Evolutionary conservation across 2,113 vertebrate genomes (phyloP).

Genomic region (Oceanites oceanicus): DNA sequence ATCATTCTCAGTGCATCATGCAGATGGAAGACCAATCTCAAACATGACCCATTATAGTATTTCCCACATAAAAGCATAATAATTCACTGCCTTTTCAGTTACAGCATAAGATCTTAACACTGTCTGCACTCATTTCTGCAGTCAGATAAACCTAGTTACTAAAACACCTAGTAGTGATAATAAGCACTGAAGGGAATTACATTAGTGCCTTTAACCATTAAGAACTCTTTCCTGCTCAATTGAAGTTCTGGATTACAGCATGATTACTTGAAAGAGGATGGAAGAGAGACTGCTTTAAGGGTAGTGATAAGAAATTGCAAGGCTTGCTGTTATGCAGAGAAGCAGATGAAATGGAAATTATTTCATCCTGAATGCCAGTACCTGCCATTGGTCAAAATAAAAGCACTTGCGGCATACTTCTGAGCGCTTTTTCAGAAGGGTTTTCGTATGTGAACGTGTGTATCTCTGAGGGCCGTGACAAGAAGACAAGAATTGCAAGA

Average conservation of each 20-base stretch:
- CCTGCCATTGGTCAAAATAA: not conserved
- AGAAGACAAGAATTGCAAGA: not conserved
- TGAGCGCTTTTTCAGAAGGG: not conserved
- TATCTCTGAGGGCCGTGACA: not conserved
- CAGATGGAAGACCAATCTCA: not conserved
- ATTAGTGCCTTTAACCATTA: not conserved
- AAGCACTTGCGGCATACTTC: not conserved
- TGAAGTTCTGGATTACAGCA: not conserved
- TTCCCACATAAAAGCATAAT: not conserved
- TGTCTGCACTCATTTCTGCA: not conserved
- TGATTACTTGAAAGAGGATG: not conserved
- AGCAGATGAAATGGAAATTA: not conserved
- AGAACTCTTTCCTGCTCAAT: not conserved
- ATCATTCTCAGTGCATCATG: slow-evolving; percentile 6
- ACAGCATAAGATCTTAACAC: not conserved
- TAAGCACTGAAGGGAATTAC: not conserved
- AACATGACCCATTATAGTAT: slow-evolving; percentile 1
- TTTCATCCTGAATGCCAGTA: not conserved
- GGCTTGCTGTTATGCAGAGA: not conserved
- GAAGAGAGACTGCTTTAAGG: not conserved
- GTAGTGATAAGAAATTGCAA: not conserved
- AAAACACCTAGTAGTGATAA: slow-evolving; percentile 8
- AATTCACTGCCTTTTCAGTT: slow-evolving; percentile 23
- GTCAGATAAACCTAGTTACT: slow-evolving; percentile 13
- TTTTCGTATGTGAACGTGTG: not conserved